phyloP scores from a whole-genome alignment of 1,140 invertebrate genomes.

The Ptiloglossa arizonensis region DNA sequence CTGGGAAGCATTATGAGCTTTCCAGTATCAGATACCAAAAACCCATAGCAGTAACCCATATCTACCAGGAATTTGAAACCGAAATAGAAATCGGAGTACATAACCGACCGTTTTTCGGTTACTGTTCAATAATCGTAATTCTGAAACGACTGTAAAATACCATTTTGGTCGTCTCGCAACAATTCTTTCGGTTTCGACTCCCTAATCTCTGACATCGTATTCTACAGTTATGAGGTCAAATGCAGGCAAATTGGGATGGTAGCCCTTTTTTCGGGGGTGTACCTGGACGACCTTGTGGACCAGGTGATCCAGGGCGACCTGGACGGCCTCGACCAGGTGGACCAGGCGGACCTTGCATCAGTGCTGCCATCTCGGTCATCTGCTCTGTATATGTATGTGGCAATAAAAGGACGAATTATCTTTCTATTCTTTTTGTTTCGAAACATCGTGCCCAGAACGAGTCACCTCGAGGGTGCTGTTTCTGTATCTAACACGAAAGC shows the following conservation, averaged over 20 bases:
- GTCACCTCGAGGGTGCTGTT: not conserved
- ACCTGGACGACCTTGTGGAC: constrained; percentile 85
- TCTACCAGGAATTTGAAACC: too few species aligned
- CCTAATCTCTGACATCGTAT: not conserved
- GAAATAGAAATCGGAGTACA: too few species aligned
- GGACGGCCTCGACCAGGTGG: constrained; percentile 84
- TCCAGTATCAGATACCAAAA: not conserved
- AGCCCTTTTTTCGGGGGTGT: constrained; percentile 55
- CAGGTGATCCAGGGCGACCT: constrained; percentile 84
- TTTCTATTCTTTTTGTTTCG: not conserved
- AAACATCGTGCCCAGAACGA: not conserved
- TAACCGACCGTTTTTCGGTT: too few species aligned
- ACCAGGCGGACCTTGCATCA: constrained; percentile 84
- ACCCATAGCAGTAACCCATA: constrained; percentile 1
- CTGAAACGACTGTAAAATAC: too few species aligned
- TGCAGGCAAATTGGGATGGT: constrained; percentile 23
- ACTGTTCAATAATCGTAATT: too few species aligned
- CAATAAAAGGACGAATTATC: constrained; percentile 45
- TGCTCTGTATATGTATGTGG: constrained; percentile 81
- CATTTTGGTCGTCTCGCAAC: too few species aligned
- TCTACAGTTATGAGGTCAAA: constrained; percentile 1
- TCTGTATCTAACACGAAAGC: not conserved
- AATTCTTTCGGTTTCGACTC: not conserved
- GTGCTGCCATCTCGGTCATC: constrained; percentile 83
- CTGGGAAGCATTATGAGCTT: not conserved